These are phyloP conservation scores for Dicaeum eximium DNA, from an alignment of 2,113 vertebrate genomes.

Conservation along the genomic window DNA sequence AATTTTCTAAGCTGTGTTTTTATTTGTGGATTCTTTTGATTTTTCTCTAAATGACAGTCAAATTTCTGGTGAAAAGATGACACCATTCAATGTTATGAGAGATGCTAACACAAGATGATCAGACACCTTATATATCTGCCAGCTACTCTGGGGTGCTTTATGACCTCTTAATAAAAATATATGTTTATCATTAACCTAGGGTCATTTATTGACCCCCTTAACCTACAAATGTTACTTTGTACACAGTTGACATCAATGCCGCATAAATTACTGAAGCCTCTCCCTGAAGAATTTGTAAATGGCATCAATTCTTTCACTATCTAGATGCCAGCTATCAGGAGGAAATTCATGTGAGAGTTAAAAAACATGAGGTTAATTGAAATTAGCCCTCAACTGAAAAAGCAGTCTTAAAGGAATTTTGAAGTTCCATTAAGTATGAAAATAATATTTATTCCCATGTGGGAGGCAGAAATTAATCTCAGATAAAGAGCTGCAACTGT, in stretches of 20 bases:
- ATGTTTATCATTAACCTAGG: background rate
- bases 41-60: background rate
- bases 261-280: background rate
- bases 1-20: background rate
- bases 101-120: background rate
- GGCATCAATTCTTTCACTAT: background rate
- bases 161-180: background rate
- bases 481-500: background rate
- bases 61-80: background rate
- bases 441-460: constrained; percentile 17
- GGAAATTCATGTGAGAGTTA: background rate
- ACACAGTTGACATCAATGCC: background rate
- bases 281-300: background rate
- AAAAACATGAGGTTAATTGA: constrained; percentile 38
- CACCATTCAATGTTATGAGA: background rate
- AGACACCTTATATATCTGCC: background rate
- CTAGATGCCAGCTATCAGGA: background rate
- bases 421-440: constrained; percentile 12
- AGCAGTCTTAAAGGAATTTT: constrained; percentile 19
- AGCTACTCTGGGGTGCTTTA: background rate
- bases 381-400: constrained; percentile 9
- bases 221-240: background rate
- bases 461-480: background rate
- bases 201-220: background rate
- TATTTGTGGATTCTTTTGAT: background rate